Evolutionary conservation across 2,797 vertebrate genomes (phyloP).

Genomic region (Ceyx erithaca): DNA sequence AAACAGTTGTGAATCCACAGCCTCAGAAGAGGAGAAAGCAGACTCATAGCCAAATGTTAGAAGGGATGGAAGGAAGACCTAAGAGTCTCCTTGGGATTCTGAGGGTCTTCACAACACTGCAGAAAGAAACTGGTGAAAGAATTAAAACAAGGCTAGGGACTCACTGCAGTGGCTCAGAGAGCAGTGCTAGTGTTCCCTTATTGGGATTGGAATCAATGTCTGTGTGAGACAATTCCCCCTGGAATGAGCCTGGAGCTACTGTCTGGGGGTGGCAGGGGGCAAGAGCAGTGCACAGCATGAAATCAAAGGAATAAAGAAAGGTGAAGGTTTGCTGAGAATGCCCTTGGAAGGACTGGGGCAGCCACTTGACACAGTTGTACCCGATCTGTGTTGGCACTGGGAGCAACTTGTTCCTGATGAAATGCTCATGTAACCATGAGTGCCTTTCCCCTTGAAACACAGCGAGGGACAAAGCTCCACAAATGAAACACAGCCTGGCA

Average conservation of each 20-base stretch:
- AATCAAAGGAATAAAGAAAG: not conserved
- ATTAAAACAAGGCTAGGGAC: not conserved
- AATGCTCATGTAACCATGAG: rapidly evolving
- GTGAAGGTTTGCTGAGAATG: not conserved
- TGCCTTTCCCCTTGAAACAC: not conserved
- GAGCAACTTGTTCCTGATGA: not conserved
- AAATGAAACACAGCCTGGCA: not conserved
- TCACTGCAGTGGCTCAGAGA: not conserved
- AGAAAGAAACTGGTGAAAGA: not conserved
- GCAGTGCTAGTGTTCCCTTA: not conserved
- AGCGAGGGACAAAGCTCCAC: not conserved
- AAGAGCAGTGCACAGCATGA: not conserved
- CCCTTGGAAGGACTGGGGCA: not conserved
- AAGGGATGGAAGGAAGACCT: not conserved
- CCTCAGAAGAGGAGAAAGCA: not conserved
- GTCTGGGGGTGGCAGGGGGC: not conserved
- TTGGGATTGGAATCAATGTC: rapidly evolving
- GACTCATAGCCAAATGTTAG: not conserved
- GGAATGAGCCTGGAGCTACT: not conserved
- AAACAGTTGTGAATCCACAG: not conserved
- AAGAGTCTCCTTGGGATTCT: not conserved
- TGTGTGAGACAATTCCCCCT: rapidly evolving
- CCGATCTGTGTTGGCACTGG: not conserved
- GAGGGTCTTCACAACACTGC: not conserved
- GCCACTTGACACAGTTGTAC: not conserved